Percentiles rank a stretch among this genome's conserved stretches.
These are phyloP conservation scores for Clostera curtula DNA, from an alignment of 2,888 invertebrate genomes.

Conservation along the genomic window DNA sequence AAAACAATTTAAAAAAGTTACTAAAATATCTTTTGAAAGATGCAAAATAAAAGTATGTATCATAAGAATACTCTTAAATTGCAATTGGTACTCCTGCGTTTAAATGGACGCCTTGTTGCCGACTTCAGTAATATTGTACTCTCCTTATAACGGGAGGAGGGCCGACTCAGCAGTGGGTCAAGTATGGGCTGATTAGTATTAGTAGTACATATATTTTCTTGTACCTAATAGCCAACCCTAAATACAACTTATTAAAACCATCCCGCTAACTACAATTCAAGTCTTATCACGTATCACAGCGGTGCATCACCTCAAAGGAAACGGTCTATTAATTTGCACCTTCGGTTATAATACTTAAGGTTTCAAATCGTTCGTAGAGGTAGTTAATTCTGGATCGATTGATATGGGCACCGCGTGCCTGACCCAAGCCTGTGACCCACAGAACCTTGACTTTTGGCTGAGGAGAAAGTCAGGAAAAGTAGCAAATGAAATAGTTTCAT, in stretches of 20 bases:
- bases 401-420: constrained; percentile 44
- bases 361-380: constrained; percentile 19
- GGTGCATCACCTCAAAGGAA: constrained; percentile 26
- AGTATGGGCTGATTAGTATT: too few relatives aligned
- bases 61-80: too few relatives aligned
- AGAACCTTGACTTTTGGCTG: constrained; percentile 52
- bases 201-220: too few relatives aligned
- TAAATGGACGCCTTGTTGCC: too few relatives aligned
- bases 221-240: constrained; percentile 17
- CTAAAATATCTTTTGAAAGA: too few relatives aligned
- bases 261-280: constrained; percentile 34
- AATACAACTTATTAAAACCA: constrained; percentile 12
- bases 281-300: constrained; percentile 47
- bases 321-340: constrained; percentile 15
- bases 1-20: too few relatives aligned
- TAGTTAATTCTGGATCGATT: constrained; percentile 36
- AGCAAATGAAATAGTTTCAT: constrained; percentile 26
- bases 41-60: too few relatives aligned
- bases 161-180: too few relatives aligned
- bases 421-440: constrained; percentile 63
- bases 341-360: constrained; percentile 22
- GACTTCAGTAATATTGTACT: too few relatives aligned
- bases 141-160: too few relatives aligned
- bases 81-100: too few relatives aligned
- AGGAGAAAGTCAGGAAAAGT: constrained; percentile 53